Evolutionary conservation across 2,113 vertebrate genomes (phyloP), one percentile per base, ranked within the genome.

Genomic region (Larimichthys polyactis): DNA sequence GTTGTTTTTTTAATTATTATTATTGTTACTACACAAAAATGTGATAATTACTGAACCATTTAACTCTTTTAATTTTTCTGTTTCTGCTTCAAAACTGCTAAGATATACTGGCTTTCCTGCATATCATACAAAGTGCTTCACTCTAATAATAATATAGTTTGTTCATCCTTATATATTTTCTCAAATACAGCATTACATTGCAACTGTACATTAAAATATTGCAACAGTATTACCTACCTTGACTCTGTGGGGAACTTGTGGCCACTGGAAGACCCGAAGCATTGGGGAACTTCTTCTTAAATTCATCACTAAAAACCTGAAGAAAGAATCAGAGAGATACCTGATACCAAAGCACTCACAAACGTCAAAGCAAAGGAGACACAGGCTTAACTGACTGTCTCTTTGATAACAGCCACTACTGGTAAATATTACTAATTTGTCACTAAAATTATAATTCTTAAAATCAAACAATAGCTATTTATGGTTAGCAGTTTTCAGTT

Each of bases 231-330:
- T 51, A 36, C 71, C 27, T 29, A 92, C 92, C 92, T 89, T 65
- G 8, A 32, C 0, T 52, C 75, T 87, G 73, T 46, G 81, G 1
- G 5, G 84, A 32, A 57, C 29, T 49, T 0, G 48, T 20, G 12
- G 77, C 0, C 4, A 27, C 11, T 16, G 62, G n/a, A 62, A 0
- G 62, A 68, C 44, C 52, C 8, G 87, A 60, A 0, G 69, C n/a
- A 5, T 15, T 78, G 22, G 86, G 58, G 44, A 95, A 92, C 72
- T 11, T 85, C 66, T 90, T 92, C 4, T 71, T 79, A 55, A 95
- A 94, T 84, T 91, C 90, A 81, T 90, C 78, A 40, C n/a, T 86
- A 66, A 96, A 96, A 43, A 19, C 92, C 94, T 95, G 78, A 8
- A 17, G 46, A 87, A 4, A 40, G 6, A 83, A 78, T 48, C n/a